These are phyloP conservation scores for Hemicordylus capensis DNA, from an alignment of 2,113 vertebrate genomes.

Conservation along the genomic window DNA sequence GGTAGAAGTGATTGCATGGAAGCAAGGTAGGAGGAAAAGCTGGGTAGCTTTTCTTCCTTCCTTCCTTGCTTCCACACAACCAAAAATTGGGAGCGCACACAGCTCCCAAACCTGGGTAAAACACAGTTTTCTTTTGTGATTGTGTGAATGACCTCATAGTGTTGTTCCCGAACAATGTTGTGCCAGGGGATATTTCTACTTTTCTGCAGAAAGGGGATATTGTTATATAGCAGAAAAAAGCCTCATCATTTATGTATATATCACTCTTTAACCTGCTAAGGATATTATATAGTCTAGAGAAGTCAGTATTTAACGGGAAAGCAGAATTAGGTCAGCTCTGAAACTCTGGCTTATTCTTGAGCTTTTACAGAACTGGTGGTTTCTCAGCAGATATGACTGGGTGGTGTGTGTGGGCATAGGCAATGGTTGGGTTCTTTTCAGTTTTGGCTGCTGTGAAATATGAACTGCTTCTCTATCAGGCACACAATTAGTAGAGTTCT, in stretches of 20 bases:
- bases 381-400: not conserved
- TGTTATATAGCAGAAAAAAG: not conserved
- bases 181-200: too few species aligned
- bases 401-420: not conserved
- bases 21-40: too few species aligned
- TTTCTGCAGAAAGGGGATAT: not conserved
- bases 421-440: conserved; percentile 23
- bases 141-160: too few species aligned
- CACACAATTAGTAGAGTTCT: conserved; percentile 32
- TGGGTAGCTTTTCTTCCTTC: too few species aligned
- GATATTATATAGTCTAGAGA: not conserved
- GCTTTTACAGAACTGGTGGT: conserved; percentile 5
- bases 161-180: too few species aligned
- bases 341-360: conserved; percentile 16
- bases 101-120: too few species aligned
- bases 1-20: too few species aligned
- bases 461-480: conserved; percentile 42
- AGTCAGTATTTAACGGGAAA: not conserved
- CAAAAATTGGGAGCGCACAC: too few species aligned
- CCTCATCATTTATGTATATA: not conserved
- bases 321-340: conserved; percentile 20
- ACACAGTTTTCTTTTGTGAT: too few species aligned
- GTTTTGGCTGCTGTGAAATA: conserved; percentile 35
- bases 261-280: not conserved
- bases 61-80: too few species aligned